Evolutionary conservation across 2,797 vertebrate genomes (phyloP).

Genomic region (Poeciliopsis presidionis): DNA sequence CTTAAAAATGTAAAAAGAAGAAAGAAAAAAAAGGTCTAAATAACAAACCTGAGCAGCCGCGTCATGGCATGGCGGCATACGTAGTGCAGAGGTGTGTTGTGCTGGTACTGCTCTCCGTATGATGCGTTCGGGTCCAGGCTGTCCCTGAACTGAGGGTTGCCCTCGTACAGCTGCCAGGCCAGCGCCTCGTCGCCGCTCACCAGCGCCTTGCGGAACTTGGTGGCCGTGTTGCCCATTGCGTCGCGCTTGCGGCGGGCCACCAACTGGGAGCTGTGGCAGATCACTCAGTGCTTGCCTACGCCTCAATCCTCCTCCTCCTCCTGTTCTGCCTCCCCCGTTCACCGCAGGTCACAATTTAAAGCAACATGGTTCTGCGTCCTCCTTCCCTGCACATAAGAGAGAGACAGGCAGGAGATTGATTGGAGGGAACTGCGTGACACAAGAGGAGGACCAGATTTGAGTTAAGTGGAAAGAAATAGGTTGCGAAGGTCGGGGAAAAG

Average conservation of each 20-base stretch:
- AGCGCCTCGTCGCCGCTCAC: conserved; percentile 95
- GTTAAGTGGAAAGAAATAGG: not conserved
- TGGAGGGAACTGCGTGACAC: conserved; percentile 18
- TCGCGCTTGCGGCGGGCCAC: conserved; percentile 32
- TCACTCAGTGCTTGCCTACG: conserved; percentile 31
- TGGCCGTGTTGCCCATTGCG: conserved; percentile 98
- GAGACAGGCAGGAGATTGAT: conserved; percentile 20
- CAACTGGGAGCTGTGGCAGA: conserved; percentile 51
- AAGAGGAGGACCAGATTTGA: conserved; percentile 24
- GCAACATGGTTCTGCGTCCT: conserved; percentile 69
- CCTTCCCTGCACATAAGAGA: conserved; percentile 53
- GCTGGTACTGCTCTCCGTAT: conserved; percentile 97
- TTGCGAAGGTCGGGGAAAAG: not conserved
- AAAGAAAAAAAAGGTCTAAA: not conserved
- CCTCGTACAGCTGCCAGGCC: conserved; percentile 98
- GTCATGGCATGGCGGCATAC: conserved; percentile 96
- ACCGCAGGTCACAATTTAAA: conserved; percentile 66
- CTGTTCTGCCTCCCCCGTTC: conserved; percentile 64
- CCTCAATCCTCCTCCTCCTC: conserved; percentile 22
- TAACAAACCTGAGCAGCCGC: conserved; percentile 89
- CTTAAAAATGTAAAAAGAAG: conserved; percentile 5
- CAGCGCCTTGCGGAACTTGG: conserved; percentile 98
- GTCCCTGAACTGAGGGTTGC: conserved; percentile 96
- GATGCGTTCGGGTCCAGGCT: conserved; percentile 97
- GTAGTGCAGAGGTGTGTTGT: conserved; percentile 97